Evolutionary conservation across 2,888 invertebrate genomes (phyloP), one percentile per base, ranked within the genome.

Genomic region (Buathra laborator): DNA sequence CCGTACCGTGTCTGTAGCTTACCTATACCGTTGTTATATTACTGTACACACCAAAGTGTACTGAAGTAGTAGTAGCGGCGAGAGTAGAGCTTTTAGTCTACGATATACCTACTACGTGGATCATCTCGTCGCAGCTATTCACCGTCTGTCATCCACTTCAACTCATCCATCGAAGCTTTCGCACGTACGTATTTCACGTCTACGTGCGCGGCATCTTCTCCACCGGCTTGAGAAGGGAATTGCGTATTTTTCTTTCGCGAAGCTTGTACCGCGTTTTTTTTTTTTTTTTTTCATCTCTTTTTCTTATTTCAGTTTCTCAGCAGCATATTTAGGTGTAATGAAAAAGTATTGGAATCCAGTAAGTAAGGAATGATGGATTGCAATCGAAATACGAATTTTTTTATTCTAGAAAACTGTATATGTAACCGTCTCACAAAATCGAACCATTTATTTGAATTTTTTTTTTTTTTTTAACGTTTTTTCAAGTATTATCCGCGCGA

Each of bases 21-120:
- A 32, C 62, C 16, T 24, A 46, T 67, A 3, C 59, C 46, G 37
- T 14, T 37, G 37, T 64, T 48, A 66, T 62, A 66, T 62, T 66
- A 53, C 48, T 48, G 29, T 48, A 68, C 14, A 48, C 2, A 12
- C n/a, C 4, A 19, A 12, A 43, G 44, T n/a, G 12, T 14, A 37
- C 37, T 9, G 9, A 19, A 24, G 32, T 14, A 16, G 46, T 64
- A 46, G 9, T n/a, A 53, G 37, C 24, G 66, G 5, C 16, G 29
- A 46, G 66, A 77, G 37, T 37, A 37, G 37, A 70, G 62, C 77
- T 70, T 70, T 78, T 70, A 62, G 46, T 70, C 46, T 32, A 44
- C 32, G 19, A 62, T 68, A 77, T 19, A 37, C 32, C 29, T 6
- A 16, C 32, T 32, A 37, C 37, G 37, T 12, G 70, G 62, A 70